Percentiles rank a stretch among this genome's conserved stretches.
phyloP scores from a whole-genome alignment of 53 echinoderm and acorn worm species.

The Temnopleurus reevesii region DNA sequence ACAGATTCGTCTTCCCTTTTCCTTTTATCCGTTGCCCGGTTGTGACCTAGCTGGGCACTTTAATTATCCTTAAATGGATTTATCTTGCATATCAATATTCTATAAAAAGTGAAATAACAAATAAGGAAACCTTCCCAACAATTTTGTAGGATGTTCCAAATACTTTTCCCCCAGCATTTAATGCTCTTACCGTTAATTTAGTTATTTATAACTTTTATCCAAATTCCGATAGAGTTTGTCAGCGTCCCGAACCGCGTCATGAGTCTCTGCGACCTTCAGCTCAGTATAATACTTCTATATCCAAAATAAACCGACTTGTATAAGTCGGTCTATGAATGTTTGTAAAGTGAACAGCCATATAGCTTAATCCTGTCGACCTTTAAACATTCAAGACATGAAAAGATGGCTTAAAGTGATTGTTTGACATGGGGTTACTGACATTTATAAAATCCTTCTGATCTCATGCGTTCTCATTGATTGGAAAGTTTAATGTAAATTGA shows the following conservation, averaged over 20 bases:
- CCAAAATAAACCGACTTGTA: background rate
- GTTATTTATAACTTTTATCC: too few relatives aligned
- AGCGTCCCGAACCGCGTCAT: background rate
- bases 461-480: background rate
- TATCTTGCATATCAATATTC: too few relatives aligned
- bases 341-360: background rate
- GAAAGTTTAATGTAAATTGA: background rate
- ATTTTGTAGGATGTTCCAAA: too few relatives aligned
- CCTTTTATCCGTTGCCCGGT: too few relatives aligned
- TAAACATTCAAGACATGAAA: background rate
- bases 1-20: too few relatives aligned
- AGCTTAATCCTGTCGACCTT: background rate
- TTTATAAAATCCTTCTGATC: background rate
- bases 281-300: background rate
- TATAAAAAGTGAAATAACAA: too few relatives aligned
- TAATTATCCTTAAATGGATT: too few relatives aligned
- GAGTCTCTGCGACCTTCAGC: background rate
- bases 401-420: background rate
- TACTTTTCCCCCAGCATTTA: too few relatives aligned
- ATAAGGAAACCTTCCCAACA: too few relatives aligned
- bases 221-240: too few relatives aligned
- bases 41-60: too few relatives aligned
- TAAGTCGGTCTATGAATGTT: background rate
- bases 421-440: slow-evolving; percentile 1
- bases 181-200: too few relatives aligned